Evolutionary conservation across 2,797 vertebrate species (phyloP).

Genomic region (Micromesistius poutassou): DNA sequence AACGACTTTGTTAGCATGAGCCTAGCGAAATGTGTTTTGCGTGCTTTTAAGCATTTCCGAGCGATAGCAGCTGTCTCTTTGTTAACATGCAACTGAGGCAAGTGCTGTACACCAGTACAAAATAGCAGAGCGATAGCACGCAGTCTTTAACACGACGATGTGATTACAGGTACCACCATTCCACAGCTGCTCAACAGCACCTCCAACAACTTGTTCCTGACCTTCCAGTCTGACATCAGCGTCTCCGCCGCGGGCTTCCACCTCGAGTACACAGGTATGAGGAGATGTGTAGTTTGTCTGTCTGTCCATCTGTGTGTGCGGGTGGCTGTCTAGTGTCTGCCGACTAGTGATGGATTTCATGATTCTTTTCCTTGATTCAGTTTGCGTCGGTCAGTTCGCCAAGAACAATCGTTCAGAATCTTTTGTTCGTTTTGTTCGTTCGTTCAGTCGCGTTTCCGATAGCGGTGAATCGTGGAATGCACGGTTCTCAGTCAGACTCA

Average conservation of each 20-base stretch:
- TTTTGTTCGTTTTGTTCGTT: no score
- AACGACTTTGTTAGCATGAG: no score
- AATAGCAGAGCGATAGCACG: neutral
- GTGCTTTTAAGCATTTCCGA: neutral
- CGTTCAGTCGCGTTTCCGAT: no score
- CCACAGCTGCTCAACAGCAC: conserved; percentile 95
- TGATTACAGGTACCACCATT: conserved; percentile 86
- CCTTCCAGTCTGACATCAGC: conserved; percentile 98
- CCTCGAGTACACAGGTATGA: conserved; percentile 96
- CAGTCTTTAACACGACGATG: no score
- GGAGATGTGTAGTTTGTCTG: conserved; percentile 46
- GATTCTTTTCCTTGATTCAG: no score
- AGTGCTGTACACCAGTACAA: neutral
- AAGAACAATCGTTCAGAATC: no score
- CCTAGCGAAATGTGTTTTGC: no score
- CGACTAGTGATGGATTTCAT: no score
- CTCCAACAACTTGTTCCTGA: conserved; percentile 94
- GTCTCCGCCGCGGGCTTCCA: conserved; percentile 95
- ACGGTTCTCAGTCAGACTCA: no score
- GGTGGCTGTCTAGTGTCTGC: neutral
- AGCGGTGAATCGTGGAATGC: no score
- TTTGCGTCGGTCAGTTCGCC: no score
- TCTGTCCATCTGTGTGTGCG: conserved; percentile 18
- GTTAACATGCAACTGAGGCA: neutral
- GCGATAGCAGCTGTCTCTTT: neutral